These are phyloP conservation scores for Caprella mutica DNA, from an alignment of 2,888 invertebrate species.

Conservation along the genomic window DNA sequence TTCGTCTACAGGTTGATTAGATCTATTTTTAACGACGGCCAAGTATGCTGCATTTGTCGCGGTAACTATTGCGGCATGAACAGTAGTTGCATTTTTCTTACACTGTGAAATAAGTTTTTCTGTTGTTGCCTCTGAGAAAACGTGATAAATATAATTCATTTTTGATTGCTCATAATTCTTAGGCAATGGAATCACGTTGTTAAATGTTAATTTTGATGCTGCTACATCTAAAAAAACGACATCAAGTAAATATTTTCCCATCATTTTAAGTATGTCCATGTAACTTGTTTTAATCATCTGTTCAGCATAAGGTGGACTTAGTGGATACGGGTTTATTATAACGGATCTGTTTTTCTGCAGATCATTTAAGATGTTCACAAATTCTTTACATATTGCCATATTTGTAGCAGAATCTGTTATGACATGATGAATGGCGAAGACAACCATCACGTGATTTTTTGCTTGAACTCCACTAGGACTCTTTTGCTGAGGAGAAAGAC, in stretches of 20 bases:
- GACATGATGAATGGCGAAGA: too few relatives aligned
- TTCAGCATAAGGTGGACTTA: background rate
- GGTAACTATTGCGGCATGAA: constrained; percentile 16
- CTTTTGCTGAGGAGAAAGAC: too few relatives aligned
- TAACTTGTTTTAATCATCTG: background rate
- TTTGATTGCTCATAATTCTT: background rate
- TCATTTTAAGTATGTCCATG: constrained; percentile 3
- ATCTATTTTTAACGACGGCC: constrained; percentile 6
- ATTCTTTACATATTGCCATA: too few relatives aligned
- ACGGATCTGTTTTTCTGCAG: background rate
- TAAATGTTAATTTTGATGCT: constrained; percentile 9
- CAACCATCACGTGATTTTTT: too few relatives aligned
- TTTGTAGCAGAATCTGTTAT: too few relatives aligned
- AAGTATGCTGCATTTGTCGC: constrained; percentile 12
- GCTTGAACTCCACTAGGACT: too few relatives aligned
- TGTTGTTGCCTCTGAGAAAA: constrained; percentile 12
- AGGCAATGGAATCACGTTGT: constrained; percentile 13
- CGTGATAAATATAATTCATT: constrained; percentile 7
- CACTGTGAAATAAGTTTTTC: constrained; percentile 8
- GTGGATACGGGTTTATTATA: background rate
- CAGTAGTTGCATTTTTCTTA: constrained; percentile 10
- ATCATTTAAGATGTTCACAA: too few relatives aligned
- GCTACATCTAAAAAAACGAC: constrained; percentile 11
- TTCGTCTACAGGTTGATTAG: constrained; percentile 7
- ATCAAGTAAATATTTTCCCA: constrained; percentile 9